phyloP scores from a whole-genome alignment of 35 echinoderm and acorn worm species.

The Nesometra sesokonis region DNA sequence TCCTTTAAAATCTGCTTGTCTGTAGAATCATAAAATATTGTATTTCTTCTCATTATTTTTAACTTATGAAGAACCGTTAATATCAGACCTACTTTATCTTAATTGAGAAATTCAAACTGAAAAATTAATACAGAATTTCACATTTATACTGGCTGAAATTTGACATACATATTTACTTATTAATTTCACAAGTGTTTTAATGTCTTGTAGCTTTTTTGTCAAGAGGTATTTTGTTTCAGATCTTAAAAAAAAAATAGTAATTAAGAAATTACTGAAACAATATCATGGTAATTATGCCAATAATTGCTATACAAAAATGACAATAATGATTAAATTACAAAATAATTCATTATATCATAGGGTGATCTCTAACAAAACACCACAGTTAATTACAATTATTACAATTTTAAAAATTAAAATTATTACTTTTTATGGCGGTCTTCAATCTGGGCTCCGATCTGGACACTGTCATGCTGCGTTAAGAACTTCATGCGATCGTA shows the following conservation, averaged over 20 bases:
- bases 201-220: background rate
- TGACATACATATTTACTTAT: background rate
- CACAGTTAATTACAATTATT: no score
- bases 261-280: background rate
- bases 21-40: background rate
- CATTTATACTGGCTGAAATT: background rate
- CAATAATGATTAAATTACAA: no score
- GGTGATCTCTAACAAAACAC: no score
- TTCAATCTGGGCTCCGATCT: slow-evolving; percentile 20
- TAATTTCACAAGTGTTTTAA: background rate
- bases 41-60: background rate
- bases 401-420: background rate
- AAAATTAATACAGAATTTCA: background rate
- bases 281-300: no score
- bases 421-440: background rate
- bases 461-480: slow-evolving; percentile 49
- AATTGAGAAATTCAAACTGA: background rate
- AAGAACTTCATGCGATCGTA: slow-evolving; percentile 78
- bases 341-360: no score
- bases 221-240: background rate
- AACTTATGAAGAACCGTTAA: background rate
- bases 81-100: background rate
- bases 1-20: background rate
- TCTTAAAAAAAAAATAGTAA: background rate
- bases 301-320: no score